These are phyloP conservation scores for Philhelius pedissequus DNA, from an alignment of 2,888 invertebrate genomes.

Conservation along the genomic window DNA sequence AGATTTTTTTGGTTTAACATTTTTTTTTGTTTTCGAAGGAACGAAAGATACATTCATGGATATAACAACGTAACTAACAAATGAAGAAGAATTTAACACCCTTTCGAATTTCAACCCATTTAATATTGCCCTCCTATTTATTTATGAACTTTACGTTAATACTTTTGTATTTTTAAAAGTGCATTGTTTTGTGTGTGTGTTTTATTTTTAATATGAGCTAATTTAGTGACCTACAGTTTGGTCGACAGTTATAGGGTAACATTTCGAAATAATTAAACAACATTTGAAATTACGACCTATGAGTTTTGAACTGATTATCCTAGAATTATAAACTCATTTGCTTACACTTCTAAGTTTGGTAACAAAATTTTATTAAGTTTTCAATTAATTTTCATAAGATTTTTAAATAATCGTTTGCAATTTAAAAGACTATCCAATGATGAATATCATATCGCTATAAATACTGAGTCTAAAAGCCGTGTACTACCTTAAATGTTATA, in stretches of 20 bases:
- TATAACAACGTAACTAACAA: conserved; percentile 32
- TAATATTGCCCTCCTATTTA: conserved; percentile 39
- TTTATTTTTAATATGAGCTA: background rate
- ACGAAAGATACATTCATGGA: conserved; percentile 18
- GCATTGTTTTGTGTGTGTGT: background rate
- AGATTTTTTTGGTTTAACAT: background rate
- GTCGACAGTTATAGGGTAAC: background rate
- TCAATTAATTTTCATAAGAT: too few species aligned
- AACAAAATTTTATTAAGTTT: too few species aligned
- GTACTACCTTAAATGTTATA: too few species aligned
- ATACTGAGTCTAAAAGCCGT: too few species aligned
- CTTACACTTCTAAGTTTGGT: too few species aligned
- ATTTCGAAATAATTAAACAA: background rate
- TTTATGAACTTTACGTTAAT: conserved; percentile 26
- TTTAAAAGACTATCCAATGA: too few species aligned
- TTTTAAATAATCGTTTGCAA: too few species aligned
- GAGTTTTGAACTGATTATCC: background rate
- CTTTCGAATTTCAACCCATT: conserved; percentile 17
- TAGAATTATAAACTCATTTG: too few species aligned
- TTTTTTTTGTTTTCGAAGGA: background rate
- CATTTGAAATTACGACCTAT: background rate
- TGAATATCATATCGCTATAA: too few species aligned
- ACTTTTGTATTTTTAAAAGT: background rate
- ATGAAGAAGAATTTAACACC: conserved; percentile 34
- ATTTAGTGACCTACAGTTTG: background rate